These are phyloP conservation scores for Thymelicus lineola DNA, from an alignment of 2,888 invertebrate species.

Conservation along the genomic window DNA sequence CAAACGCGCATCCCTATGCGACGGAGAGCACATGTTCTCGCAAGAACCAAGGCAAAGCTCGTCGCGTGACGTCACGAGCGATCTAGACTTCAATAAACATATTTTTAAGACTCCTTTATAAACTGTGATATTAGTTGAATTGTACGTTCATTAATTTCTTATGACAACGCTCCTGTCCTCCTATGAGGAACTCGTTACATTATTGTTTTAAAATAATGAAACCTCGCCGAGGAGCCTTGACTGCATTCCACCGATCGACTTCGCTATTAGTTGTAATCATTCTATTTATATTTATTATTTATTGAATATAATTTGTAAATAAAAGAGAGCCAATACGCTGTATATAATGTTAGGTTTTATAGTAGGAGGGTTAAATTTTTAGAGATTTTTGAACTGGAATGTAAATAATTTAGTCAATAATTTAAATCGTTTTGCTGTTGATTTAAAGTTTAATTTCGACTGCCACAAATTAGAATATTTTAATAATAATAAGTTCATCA, in stretches of 20 bases:
- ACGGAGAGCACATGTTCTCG: constrained; percentile 50
- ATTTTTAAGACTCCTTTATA: constrained; percentile 77
- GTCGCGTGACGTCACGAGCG: constrained; percentile 47
- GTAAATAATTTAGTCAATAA: constrained; percentile 41
- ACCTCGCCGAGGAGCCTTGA: constrained; percentile 4
- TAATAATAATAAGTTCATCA: background rate
- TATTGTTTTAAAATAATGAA: constrained; percentile 10
- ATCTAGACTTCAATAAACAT: constrained; percentile 59
- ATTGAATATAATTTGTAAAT: constrained; percentile 73
- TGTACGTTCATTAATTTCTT: constrained; percentile 8
- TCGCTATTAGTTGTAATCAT: constrained; percentile 50
- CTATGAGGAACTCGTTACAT: constrained; percentile 2
- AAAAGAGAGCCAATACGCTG: constrained; percentile 58
- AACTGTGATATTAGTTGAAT: constrained; percentile 75
- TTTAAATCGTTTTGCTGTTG: background rate
- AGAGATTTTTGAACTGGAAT: constrained; percentile 27
- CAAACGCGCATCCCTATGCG: constrained; percentile 73
- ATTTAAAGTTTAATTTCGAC: constrained; percentile 2
- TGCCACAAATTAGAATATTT: background rate
- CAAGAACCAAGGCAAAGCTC: constrained; percentile 49
- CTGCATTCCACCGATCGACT: constrained; percentile 68
- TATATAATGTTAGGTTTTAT: constrained; percentile 62
- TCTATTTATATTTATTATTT: constrained; percentile 72
- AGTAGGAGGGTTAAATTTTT: background rate
- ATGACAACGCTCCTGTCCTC: constrained; percentile 10